A percentile compares a stretch with the other conserved stretches of the same genome.
These are phyloP conservation scores for Drosophila punjabiensis DNA, from an alignment of 1,140 invertebrate species.

Conservation along the genomic window DNA sequence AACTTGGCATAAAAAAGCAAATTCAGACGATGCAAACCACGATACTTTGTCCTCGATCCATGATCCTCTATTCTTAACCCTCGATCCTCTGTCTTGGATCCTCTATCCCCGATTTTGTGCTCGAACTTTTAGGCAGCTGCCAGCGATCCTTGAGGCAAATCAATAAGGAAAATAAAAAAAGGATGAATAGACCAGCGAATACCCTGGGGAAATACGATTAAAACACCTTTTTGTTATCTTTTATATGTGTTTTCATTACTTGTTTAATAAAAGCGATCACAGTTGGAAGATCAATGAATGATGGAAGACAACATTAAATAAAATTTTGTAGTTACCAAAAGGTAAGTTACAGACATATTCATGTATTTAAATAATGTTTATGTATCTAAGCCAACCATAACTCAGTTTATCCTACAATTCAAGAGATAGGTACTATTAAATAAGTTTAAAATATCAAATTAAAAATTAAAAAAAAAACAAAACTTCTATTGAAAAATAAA, in stretches of 20 bases:
- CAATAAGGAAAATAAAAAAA: constrained; percentile 18
- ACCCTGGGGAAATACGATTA: neutral
- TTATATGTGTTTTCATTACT: no score
- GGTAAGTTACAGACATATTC: no score
- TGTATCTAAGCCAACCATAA: no score
- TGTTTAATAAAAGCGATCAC: neutral
- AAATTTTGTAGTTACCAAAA: no score
- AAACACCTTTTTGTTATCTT: no score
- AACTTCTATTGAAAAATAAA: neutral
- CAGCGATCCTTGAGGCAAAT: constrained; percentile 12
- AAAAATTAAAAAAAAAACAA: neutral
- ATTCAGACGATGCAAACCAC: constrained; percentile 37
- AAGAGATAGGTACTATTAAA: no score
- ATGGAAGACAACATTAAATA: neutral
- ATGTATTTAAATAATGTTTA: no score
- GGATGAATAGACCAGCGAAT: neutral
- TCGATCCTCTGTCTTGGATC: constrained; percentile 47
- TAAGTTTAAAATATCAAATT: no score
- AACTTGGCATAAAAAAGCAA: constrained; percentile 13
- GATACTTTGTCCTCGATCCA: constrained; percentile 48
- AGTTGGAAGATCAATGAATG: neutral
- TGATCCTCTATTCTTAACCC: neutral
- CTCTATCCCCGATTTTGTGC: constrained; percentile 17
- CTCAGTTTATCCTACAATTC: no score
- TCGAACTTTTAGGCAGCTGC: constrained; percentile 50